These are phyloP conservation scores for Argyra leucocephala DNA, from an alignment of 2,888 invertebrate genomes.

Conservation along the genomic window DNA sequence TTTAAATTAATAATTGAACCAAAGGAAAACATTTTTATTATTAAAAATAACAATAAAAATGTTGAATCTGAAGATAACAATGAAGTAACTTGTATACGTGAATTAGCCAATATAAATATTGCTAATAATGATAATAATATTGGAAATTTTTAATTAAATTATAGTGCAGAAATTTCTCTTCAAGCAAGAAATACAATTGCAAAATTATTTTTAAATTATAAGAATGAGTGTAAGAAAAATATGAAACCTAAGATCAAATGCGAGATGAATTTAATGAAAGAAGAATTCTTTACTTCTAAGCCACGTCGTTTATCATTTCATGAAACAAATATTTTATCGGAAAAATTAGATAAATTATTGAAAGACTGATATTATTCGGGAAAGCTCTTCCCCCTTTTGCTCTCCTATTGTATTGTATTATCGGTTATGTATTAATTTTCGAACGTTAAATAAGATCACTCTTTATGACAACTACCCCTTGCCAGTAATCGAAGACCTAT, in stretches of 20 bases:
- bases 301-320: slow-evolving; percentile 23
- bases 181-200: too few relatives aligned
- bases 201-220: background rate
- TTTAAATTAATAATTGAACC: too few relatives aligned
- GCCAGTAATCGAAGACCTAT: slow-evolving; percentile 24
- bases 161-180: too few relatives aligned
- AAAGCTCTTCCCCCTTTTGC: slow-evolving; percentile 22
- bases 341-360: slow-evolving; percentile 19
- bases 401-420: slow-evolving; percentile 21
- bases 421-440: slow-evolving; percentile 22
- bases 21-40: too few relatives aligned
- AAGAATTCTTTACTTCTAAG: slow-evolving; percentile 7
- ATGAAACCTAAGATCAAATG: background rate
- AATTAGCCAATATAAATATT: too few relatives aligned
- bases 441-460: slow-evolving; percentile 22
- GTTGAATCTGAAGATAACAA: too few relatives aligned
- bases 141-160: too few relatives aligned
- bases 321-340: slow-evolving; percentile 16
- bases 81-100: too few relatives aligned
- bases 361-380: slow-evolving; percentile 22
- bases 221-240: background rate
- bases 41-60: too few relatives aligned
- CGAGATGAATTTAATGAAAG: slow-evolving; percentile 8
- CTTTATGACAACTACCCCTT: slow-evolving; percentile 22
- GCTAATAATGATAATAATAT: too few relatives aligned